phyloP scores from a whole-genome alignment of 35 echinoderm and acorn worm genomes.

The Amphiura filiformis region DNA sequence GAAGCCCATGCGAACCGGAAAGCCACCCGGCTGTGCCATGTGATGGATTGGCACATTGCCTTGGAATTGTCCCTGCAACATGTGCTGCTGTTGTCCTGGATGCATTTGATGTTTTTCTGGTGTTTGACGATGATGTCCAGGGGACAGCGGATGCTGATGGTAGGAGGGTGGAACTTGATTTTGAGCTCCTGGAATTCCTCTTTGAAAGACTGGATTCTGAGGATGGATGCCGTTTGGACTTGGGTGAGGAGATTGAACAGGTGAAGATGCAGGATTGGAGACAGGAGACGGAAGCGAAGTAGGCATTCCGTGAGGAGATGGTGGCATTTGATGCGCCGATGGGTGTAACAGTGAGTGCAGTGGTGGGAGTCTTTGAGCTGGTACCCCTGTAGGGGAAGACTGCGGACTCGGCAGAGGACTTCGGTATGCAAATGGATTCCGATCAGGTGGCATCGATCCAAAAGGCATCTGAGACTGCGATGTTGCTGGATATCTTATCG shows the following conservation, averaged over 20 bases:
- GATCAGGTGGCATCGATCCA: not conserved
- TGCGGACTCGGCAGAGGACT: not conserved
- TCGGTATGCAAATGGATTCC: not conserved
- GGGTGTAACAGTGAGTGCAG: constrained; percentile 40
- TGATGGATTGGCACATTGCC: not conserved
- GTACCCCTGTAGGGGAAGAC: not conserved
- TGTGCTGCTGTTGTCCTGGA: constrained; percentile 22
- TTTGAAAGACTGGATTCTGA: not conserved
- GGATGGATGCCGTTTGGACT: not conserved
- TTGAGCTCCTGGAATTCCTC: not conserved
- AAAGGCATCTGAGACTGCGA: not conserved
- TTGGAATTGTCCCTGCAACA: constrained; percentile 16
- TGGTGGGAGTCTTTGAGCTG: constrained; percentile 63
- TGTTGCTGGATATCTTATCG: not conserved
- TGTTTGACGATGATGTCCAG: too few species aligned
- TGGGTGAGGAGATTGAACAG: not conserved
- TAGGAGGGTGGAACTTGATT: too few species aligned
- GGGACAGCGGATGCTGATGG: not conserved
- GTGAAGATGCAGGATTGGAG: not conserved
- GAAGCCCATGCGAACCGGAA: not conserved
- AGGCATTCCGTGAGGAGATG: not conserved
- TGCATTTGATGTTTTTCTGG: too few species aligned
- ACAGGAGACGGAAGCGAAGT: not conserved
- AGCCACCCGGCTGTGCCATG: not conserved
- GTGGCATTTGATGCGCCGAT: constrained; percentile 4